Conservation (phyloP, 2,888 invertebrate species). For the Osmoderma eremita region DNA sequence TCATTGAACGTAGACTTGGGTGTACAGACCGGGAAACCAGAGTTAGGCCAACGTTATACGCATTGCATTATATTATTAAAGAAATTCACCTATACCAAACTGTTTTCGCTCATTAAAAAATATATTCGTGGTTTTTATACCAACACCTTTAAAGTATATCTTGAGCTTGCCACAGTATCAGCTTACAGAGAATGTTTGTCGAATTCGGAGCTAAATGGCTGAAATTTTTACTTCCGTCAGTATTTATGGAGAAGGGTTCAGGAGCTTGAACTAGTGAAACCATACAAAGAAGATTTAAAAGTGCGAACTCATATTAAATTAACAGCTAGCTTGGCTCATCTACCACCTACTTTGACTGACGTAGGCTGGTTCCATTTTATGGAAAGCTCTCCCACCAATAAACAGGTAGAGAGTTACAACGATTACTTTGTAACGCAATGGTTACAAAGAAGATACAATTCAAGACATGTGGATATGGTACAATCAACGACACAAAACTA, state of each 20-base stretch:
- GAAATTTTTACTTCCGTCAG: constrained; percentile 1
- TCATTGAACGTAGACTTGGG: no score
- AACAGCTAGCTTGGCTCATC: constrained; percentile 2
- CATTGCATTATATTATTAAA: no score
- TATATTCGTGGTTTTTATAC: no score
- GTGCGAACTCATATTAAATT: constrained; percentile 1
- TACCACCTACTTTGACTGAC: neutral
- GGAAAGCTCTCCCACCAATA: neutral
- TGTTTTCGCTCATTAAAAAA: no score
- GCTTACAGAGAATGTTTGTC: neutral
- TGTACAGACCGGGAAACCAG: no score
- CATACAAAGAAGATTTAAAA: neutral
- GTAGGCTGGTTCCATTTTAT: neutral
- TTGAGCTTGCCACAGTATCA: no score
- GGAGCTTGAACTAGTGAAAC: neutral
- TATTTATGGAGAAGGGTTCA: neutral
- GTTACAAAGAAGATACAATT: neutral
- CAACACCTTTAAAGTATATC: no score
- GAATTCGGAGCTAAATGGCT: neutral
- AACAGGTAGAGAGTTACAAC: neutral
- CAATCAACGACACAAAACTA: neutral
- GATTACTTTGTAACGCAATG: constrained; percentile 3
- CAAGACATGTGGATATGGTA: constrained; percentile 3
- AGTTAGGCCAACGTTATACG: no score
- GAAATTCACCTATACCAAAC: no score